Evolutionary conservation across 2,888 invertebrate genomes (phyloP).

Genomic region (Hirtodrosophila histrioides): DNA sequence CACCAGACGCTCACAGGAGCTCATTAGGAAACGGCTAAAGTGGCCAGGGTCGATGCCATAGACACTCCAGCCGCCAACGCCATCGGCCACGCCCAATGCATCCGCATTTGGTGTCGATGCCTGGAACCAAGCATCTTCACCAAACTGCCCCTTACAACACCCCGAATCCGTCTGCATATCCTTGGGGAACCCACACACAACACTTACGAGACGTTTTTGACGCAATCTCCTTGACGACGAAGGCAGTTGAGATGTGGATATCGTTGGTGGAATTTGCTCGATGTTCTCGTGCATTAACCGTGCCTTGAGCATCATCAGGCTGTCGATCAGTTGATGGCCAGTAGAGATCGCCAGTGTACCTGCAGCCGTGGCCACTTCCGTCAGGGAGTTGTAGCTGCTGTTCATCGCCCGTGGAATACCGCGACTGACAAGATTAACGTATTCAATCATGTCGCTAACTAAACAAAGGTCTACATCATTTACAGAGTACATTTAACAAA

Average conservation of each 20-base stretch:
- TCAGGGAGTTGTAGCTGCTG: slow-evolving; percentile 17
- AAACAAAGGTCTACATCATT: neutral
- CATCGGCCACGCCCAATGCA: slow-evolving; percentile 98
- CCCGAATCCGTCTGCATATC: slow-evolving; percentile 88
- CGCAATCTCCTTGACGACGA: neutral
- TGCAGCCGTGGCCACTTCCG: slow-evolving; percentile 8
- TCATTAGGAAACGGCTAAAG: slow-evolving; percentile 96
- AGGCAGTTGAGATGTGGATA: neutral
- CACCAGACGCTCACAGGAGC: slow-evolving; percentile 94
- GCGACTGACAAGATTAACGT: slow-evolving; percentile 39
- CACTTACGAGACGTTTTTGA: slow-evolving; percentile 90
- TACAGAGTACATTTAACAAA: neutral
- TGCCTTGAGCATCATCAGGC: slow-evolving; percentile 8
- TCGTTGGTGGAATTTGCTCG: too few relatives aligned
- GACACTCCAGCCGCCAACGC: slow-evolving; percentile 98
- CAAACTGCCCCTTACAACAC: slow-evolving; percentile 93
- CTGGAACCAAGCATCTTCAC: slow-evolving; percentile 98
- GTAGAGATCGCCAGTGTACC: slow-evolving; percentile 4
- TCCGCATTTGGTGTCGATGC: slow-evolving; percentile 88
- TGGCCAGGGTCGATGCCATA: slow-evolving; percentile 98
- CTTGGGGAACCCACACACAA: slow-evolving; percentile 96
- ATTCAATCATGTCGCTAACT: slow-evolving; percentile 33
- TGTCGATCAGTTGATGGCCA: neutral
- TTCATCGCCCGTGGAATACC: slow-evolving; percentile 27
- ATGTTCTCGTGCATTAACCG: neutral